phyloP scores from a whole-genome alignment of 2,797 vertebrate genomes.

The Cuniculus paca region DNA sequence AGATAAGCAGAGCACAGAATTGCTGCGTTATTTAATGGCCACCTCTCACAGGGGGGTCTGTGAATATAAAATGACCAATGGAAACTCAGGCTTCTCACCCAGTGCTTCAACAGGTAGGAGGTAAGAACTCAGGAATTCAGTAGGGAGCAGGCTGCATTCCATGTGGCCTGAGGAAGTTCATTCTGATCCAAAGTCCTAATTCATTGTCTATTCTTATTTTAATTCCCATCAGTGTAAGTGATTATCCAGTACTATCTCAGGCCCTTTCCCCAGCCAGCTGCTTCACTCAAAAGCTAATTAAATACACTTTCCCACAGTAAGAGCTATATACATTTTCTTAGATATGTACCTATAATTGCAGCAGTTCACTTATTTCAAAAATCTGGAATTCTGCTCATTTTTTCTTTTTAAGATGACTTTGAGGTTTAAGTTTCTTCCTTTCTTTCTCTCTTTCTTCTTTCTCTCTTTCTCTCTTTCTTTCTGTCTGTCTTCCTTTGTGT shows the following conservation, averaged over 20 bases:
- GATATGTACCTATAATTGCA: constrained; percentile 80
- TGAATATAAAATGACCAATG: not conserved
- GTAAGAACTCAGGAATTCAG: not conserved
- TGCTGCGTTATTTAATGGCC: not conserved
- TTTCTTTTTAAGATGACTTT: constrained; percentile 92
- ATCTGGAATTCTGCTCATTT: constrained; percentile 92
- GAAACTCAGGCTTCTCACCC: not conserved
- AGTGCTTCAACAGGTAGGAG: not conserved
- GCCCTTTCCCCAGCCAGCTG: not conserved
- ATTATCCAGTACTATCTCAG: not conserved
- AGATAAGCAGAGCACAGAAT: not conserved
- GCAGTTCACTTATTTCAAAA: constrained; percentile 90
- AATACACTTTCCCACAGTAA: constrained; percentile 26
- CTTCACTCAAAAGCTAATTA: not conserved
- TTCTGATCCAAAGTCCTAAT: not conserved
- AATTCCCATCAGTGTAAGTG: not conserved
- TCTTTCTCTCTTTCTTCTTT: no score
- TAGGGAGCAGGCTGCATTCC: not conserved
- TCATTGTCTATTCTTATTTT: not conserved
- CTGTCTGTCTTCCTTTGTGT: no score
- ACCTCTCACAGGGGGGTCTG: not conserved
- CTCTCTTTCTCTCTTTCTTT: no score
- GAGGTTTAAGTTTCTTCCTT: not conserved
- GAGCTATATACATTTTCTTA: constrained; percentile 91
- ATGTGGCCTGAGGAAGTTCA: not conserved